Percentiles rank a stretch among this genome's conserved stretches.
These are phyloP conservation scores for Ruditapes philippinarum DNA, from an alignment of 1,140 invertebrate genomes.

Conservation along the genomic window DNA sequence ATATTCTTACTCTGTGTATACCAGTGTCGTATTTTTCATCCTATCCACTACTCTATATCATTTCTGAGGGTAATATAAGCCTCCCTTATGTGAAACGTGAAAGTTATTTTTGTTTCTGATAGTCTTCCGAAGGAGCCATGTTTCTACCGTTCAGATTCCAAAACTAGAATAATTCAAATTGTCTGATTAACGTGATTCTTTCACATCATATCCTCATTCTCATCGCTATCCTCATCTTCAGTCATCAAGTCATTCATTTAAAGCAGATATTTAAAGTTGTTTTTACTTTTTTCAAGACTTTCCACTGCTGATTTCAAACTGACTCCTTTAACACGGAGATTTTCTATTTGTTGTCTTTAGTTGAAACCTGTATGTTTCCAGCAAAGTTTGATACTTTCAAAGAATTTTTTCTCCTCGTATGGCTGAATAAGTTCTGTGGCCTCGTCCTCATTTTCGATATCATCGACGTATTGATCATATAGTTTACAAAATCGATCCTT, in stretches of 20 bases:
- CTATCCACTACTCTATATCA: too few relatives aligned
- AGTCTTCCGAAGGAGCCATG: slow-evolving; percentile 16
- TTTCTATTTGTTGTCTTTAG: not conserved
- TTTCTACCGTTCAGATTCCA: not conserved
- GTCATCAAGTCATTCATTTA: not conserved
- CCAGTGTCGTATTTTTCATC: too few relatives aligned
- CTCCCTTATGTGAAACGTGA: not conserved
- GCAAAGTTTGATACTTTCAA: not conserved
- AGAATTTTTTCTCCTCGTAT: not conserved
- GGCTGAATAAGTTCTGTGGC: not conserved
- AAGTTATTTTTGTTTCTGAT: not conserved
- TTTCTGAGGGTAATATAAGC: not conserved
- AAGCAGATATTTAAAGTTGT: not conserved
- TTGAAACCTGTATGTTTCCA: not conserved
- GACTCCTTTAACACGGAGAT: not conserved
- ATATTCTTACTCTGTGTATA: not conserved
- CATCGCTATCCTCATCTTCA: not conserved
- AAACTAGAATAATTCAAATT: not conserved
- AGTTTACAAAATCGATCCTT: too few relatives aligned
- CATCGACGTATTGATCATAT: not conserved
- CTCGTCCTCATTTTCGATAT: not conserved
- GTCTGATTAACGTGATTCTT: not conserved
- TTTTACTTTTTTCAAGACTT: not conserved
- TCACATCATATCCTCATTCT: not conserved
- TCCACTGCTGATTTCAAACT: not conserved